Conservation (phyloP, 2,797 vertebrate genomes). For the Sebastolobus alascanus region DNA sequence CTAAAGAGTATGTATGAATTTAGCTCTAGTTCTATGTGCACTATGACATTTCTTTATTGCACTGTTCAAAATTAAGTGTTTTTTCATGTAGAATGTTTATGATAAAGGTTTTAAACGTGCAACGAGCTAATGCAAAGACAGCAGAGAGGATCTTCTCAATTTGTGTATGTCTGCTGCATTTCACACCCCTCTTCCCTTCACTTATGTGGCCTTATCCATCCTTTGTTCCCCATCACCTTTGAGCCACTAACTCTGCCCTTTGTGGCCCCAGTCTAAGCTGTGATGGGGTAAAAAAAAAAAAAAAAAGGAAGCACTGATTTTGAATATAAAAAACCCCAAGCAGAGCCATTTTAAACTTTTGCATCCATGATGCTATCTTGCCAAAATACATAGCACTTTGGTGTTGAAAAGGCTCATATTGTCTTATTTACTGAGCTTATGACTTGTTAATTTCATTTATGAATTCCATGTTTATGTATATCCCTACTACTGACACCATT, state of each 20-base stretch:
- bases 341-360: constrained; percentile 17
- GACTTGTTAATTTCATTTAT: background rate
- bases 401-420: constrained; percentile 1
- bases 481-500: constrained; percentile 40
- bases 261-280: constrained; percentile 60
- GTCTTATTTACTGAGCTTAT: background rate
- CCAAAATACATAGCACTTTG: constrained; percentile 47
- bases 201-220: constrained; percentile 74
- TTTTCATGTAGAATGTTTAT: background rate
- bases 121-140: background rate
- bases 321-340: constrained; percentile 33
- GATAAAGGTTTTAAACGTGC: background rate
- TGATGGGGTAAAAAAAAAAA: constrained; percentile 25
- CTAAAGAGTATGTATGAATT: background rate
- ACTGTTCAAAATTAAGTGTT: background rate
- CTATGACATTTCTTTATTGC: background rate
- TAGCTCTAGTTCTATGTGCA: background rate
- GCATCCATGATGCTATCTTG: constrained; percentile 36
- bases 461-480: constrained; percentile 22
- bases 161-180: constrained; percentile 69
- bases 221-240: constrained; percentile 76
- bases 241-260: constrained; percentile 63
- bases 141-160: constrained; percentile 49
- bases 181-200: constrained; percentile 71
- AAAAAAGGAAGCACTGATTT: constrained; percentile 35